Evolutionary conservation across 2,113 vertebrate species (phyloP), one percentile per base, ranked within the genome.

Genomic region (Brienomyrus brachyistius): DNA sequence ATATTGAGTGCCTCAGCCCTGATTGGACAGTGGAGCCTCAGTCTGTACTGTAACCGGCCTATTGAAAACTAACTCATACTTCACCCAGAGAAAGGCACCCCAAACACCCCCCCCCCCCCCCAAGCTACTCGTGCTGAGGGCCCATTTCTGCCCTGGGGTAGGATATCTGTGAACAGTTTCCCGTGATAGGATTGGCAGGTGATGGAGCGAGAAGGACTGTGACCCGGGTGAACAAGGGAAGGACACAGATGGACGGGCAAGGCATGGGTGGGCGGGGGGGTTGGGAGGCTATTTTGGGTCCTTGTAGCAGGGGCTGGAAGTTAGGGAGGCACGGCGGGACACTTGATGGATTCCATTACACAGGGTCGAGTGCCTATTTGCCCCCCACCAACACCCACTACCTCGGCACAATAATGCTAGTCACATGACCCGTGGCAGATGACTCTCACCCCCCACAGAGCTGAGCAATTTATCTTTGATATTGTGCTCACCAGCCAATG

Each of bases 381-480:
- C n/a, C 48, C 27, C 5, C 43, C 83, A 40, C 83, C 83, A 5
- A 40, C 40, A 17, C 8, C 87, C 27, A 40, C 56, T 8, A 8
- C 21, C 23, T 23, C 40, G 17, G 51, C 51, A 27, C 50, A 50
- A 50, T 54, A 74, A 27, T 45, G 74, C 17, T 47, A 13, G 48
- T 89, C 70, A 82, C 31, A 21, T 52, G 31, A n/a, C 17, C 70
- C 5, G 5, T 8, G 5, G 62, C 43, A 27, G 11, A 56, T 86
- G 84, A 86, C 45, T 6, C 27, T 48, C 50, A 23, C 45, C 85
- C n/a, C 50, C 23, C 27, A 19, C 62, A 66, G 40, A 9, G 6
- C 85, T 54, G 85, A 87, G 51, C 48, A 13, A 21, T 40, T 88
- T 88, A 88, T 88, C 66, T 88, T 88, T 43, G 35, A 89, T 13